Conservation (phyloP, 2,888 invertebrate species). For the Penaeus monodon region DNA sequence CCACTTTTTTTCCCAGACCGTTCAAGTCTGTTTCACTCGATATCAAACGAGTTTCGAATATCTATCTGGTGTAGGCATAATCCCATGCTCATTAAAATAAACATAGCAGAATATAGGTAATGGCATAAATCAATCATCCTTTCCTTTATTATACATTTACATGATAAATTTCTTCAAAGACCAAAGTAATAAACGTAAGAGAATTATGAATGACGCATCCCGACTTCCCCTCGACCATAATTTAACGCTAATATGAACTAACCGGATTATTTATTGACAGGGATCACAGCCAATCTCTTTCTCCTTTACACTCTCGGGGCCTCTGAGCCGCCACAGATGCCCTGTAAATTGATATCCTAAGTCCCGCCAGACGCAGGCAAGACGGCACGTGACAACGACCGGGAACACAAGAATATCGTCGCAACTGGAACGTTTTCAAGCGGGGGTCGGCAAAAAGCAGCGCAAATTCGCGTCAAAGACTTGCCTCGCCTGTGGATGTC, state of each 20-base stretch:
- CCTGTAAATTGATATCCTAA: slow-evolving; percentile 37
- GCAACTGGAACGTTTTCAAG: not conserved
- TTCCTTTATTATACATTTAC: not conserved
- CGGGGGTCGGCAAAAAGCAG: not conserved
- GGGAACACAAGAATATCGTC: not conserved
- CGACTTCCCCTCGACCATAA: slow-evolving; percentile 7
- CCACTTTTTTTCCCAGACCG: too few relatives aligned
- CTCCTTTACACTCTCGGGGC: slow-evolving; percentile 30
- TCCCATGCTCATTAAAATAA: too few relatives aligned
- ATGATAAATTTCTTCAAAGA: too few relatives aligned
- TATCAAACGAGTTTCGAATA: too few relatives aligned
- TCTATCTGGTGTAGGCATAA: too few relatives aligned
- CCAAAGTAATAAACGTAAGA: too few relatives aligned
- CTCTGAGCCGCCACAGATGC: slow-evolving; percentile 31
- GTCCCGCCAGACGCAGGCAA: not conserved
- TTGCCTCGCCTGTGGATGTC: too few relatives aligned
- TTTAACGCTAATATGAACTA: slow-evolving; percentile 43
- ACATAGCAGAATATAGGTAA: too few relatives aligned
- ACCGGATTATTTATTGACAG: slow-evolving; percentile 36
- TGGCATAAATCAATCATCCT: not conserved
- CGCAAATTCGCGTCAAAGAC: too few relatives aligned
- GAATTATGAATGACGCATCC: not conserved
- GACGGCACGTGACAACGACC: too few relatives aligned
- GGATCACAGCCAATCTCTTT: slow-evolving; percentile 39
- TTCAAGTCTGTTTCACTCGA: too few relatives aligned